Evolutionary conservation across 35 echinoderm and acorn worm species (phyloP).

Genomic region (Strongylocentrotus purpuratus): DNA sequence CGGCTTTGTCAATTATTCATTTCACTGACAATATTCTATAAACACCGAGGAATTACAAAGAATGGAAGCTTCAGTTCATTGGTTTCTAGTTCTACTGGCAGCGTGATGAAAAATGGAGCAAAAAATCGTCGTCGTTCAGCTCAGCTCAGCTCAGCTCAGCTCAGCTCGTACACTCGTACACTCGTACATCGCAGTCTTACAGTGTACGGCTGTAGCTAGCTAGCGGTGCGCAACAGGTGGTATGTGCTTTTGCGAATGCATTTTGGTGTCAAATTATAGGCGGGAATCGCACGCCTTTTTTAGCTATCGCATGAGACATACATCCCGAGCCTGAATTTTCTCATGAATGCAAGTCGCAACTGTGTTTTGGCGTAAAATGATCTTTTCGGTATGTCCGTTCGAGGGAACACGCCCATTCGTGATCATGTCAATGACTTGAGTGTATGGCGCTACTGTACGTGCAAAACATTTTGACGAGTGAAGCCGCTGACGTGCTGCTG

Average conservation of each 20-base stretch:
- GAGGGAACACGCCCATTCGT: constrained; percentile 21
- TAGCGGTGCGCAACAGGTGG: neutral
- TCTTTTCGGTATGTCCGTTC: neutral
- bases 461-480: neutral
- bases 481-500: neutral
- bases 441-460: neutral
- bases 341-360: neutral
- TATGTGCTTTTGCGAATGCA: neutral
- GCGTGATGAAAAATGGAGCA: too few relatives aligned
- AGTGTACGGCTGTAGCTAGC: too few relatives aligned
- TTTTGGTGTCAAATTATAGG: neutral
- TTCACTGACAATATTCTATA: too few relatives aligned
- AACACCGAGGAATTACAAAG: too few relatives aligned
- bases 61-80: too few relatives aligned
- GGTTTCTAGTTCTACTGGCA: too few relatives aligned
- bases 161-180: too few relatives aligned
- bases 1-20: too few relatives aligned
- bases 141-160: too few relatives aligned
- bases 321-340: neutral
- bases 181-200: too few relatives aligned
- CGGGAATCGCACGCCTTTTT: neutral
- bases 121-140: too few relatives aligned
- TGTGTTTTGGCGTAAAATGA: neutral
- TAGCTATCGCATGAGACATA: neutral
- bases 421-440: too few relatives aligned